Evolutionary conservation across 2,113 vertebrate species (phyloP).

Genomic region (Dasypus novemcinctus): DNA sequence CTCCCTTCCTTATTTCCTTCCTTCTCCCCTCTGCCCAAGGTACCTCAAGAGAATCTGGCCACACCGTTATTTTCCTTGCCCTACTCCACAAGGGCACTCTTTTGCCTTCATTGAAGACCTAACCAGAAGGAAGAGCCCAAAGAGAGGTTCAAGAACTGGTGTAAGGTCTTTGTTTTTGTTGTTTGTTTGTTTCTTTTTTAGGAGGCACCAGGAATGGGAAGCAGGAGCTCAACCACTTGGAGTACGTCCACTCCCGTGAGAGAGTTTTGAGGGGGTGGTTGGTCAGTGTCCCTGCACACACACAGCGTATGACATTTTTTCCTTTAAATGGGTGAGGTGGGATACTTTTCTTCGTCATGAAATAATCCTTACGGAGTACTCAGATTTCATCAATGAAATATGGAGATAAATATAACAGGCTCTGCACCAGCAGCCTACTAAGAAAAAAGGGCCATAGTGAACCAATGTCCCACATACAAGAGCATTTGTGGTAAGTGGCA

Average conservation of each 20-base stretch:
- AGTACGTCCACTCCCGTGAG: no score
- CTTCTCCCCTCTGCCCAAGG: neutral
- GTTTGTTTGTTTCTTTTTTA: no score
- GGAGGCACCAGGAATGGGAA: no score
- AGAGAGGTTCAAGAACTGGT: neutral
- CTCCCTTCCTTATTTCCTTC: neutral
- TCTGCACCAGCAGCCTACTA: neutral
- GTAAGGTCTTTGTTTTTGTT: neutral
- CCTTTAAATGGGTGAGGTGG: neutral
- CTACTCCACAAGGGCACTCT: neutral
- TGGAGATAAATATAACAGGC: neutral
- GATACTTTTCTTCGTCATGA: neutral
- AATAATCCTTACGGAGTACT: neutral
- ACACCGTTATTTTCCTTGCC: neutral
- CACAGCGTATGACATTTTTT: neutral
- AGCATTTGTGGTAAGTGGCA: neutral
- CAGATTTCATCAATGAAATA: neutral
- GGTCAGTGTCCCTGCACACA: neutral
- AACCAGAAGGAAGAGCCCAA: neutral
- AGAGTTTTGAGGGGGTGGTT: neutral
- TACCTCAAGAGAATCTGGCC: neutral
- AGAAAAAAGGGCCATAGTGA: neutral
- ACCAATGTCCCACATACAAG: neutral
- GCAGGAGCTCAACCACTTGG: no score
- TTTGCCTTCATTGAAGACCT: neutral